These are phyloP conservation scores for Dicrurus megarhynchus DNA, from an alignment of 2,113 vertebrate genomes.

Conservation along the genomic window DNA sequence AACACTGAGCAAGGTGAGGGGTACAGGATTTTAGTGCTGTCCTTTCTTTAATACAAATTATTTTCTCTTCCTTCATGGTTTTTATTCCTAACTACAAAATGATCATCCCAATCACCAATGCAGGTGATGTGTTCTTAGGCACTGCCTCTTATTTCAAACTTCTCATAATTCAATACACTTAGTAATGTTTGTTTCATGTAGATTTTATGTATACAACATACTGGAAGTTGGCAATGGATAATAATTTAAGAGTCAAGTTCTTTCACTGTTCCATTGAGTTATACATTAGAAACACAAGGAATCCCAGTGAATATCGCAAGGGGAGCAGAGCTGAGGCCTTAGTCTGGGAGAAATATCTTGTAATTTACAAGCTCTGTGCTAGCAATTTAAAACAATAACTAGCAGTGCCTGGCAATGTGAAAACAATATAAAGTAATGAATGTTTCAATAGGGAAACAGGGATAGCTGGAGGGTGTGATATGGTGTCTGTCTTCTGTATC, in stretches of 20 bases:
- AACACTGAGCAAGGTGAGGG: not conserved
- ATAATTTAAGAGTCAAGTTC: not conserved
- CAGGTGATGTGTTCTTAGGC: not conserved
- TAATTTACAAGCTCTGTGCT: constrained; percentile 54
- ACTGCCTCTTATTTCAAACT: not conserved
- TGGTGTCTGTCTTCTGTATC: constrained; percentile 42
- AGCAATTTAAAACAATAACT: constrained; percentile 66
- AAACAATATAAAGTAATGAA: constrained; percentile 66
- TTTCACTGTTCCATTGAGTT: not conserved
- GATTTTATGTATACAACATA: not conserved
- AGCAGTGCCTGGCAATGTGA: constrained; percentile 51
- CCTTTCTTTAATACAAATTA: not conserved
- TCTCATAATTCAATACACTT: not conserved
- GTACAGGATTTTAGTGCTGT: not conserved
- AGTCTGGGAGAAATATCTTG: constrained; percentile 43
- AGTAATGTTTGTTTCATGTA: not conserved
- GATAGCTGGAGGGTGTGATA: constrained; percentile 62
- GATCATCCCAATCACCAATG: not conserved
- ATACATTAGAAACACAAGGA: not conserved
- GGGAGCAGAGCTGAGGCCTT: not conserved
- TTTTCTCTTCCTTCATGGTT: not conserved
- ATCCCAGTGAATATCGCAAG: not conserved
- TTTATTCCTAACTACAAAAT: not conserved
- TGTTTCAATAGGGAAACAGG: constrained; percentile 60
- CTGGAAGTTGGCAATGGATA: not conserved